Base-by-base conservation (phyloP, 2,113 vertebrate genomes). In the Peromyscus maniculatus region DNA sequence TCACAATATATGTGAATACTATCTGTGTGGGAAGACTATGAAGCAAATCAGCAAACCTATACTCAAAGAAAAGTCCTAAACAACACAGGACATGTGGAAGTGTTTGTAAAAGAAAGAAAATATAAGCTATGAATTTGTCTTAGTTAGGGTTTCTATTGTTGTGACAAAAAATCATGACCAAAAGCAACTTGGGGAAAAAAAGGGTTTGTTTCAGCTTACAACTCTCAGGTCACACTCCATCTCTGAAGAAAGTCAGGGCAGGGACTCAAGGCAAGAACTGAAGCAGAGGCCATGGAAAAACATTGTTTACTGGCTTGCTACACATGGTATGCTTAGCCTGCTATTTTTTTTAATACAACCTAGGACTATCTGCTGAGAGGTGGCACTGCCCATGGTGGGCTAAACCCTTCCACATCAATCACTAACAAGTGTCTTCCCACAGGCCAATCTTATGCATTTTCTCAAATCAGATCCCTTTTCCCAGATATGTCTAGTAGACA, bases 101-200 rank as follows among this genome's bases (percentile, higher is more conserved):
- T 52, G 26, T 72, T 91, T 93, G 3, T 28, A 93, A 87, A 28
- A 59, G 80, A 93, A 66, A 75, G 57, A 91, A 95, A 72, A 62
- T 52, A 11, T 43, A 93, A 87, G 21, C 33, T 72, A 55, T 69
- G 26, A 7, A 66, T 66, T 5, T 86, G 4, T 86, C n/a, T 86
- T 62, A 57, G 17, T 57, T 52, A 43, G 59, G 7, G 59, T 31
- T 64, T 86, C 59, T 46, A 19, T 19, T 46, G 57, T 19, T 43
- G n/a, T 66, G 16, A 46, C n/a, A 64, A 64, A 84, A 86, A 64
- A 78, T 31, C 26, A 86, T 66, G 59, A 62, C 13, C 59, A 64
- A 31, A 86, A 46, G n/a, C 24, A 86, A 66, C 59, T 46, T 66
- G 4, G n/a, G 39, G 39, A 64, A 84, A 22, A 43, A 64, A 84